Conservation (phyloP, 2,888 invertebrate species). For the Bugulina stolonifera region DNA sequence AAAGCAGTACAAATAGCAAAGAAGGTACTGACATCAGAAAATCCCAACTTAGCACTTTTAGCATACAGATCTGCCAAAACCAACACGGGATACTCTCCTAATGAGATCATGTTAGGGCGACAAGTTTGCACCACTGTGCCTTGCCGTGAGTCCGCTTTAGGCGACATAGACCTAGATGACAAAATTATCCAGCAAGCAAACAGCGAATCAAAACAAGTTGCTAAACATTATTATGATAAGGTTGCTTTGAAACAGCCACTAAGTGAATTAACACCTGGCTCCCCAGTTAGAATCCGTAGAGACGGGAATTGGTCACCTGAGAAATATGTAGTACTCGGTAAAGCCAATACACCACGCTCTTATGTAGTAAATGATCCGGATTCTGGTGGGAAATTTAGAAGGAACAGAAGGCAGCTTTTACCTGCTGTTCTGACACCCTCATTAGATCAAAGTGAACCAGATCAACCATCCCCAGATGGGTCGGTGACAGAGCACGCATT, state of each 20-base stretch:
- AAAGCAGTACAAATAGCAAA: slow-evolving; percentile 4
- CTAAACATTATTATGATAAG: neutral
- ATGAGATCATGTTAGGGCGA: slow-evolving; percentile 7
- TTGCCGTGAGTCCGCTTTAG: neutral
- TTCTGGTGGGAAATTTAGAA: neutral
- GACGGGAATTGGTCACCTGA: neutral
- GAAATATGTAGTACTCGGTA: neutral
- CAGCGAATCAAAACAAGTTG: neutral
- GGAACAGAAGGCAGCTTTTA: neutral
- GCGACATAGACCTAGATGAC: neutral
- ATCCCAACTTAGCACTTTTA: neutral
- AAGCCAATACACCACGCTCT: neutral
- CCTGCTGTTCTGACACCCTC: no score
- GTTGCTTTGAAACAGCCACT: neutral
- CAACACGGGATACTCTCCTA: neutral
- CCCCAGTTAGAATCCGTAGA: neutral
- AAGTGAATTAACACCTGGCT: neutral
- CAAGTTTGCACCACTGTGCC: neutral
- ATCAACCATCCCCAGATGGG: no score
- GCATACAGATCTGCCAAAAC: neutral
- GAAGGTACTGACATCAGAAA: neutral
- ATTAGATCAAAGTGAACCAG: no score
- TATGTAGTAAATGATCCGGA: neutral
- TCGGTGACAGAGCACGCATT: no score
- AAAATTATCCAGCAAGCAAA: neutral